Evolutionary conservation across 2,113 vertebrate species (phyloP).

Genomic region (Tylochromis polylepis): DNA sequence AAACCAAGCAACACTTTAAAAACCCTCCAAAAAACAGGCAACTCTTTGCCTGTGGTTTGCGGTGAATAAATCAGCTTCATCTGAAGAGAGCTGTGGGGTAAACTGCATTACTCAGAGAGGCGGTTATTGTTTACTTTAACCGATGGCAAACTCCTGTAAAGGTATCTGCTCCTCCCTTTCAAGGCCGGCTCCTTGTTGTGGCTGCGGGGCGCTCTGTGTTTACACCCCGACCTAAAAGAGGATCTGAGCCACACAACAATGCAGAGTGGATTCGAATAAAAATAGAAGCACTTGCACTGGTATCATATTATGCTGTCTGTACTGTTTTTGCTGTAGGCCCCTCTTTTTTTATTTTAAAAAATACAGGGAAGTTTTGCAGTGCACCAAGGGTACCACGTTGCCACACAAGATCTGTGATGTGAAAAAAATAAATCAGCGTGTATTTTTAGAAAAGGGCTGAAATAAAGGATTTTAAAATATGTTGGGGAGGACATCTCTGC

Average conservation of each 20-base stretch:
- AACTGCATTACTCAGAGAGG: constrained; percentile 40
- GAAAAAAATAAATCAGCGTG: background rate
- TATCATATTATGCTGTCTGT: constrained; percentile 56
- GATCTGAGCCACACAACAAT: constrained; percentile 29
- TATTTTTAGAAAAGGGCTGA: constrained; percentile 10
- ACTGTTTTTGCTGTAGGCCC: constrained; percentile 34
- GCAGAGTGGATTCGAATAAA: constrained; percentile 36
- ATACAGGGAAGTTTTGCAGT: constrained; percentile 4
- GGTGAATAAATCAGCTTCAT: constrained; percentile 51
- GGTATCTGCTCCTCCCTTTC: constrained; percentile 17
- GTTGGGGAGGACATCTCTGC: background rate
- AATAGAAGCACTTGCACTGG: constrained; percentile 43
- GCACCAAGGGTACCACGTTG: constrained; percentile 8
- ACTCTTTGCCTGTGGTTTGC: constrained; percentile 16
- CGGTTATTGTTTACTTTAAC: constrained; percentile 58
- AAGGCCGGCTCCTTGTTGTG: constrained; percentile 32
- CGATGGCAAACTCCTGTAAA: constrained; percentile 15
- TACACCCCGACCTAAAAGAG: constrained; percentile 34
- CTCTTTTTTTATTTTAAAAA: background rate
- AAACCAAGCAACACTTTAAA: constrained; percentile 37
- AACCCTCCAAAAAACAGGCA: background rate
- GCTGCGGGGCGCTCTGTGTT: constrained; percentile 35
- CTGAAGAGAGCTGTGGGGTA: constrained; percentile 24
- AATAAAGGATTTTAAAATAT: background rate
- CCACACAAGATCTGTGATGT: background rate